These are phyloP conservation scores for Bombus cullumanus DNA, from an alignment of 1,140 invertebrate genomes.

Conservation along the genomic window DNA sequence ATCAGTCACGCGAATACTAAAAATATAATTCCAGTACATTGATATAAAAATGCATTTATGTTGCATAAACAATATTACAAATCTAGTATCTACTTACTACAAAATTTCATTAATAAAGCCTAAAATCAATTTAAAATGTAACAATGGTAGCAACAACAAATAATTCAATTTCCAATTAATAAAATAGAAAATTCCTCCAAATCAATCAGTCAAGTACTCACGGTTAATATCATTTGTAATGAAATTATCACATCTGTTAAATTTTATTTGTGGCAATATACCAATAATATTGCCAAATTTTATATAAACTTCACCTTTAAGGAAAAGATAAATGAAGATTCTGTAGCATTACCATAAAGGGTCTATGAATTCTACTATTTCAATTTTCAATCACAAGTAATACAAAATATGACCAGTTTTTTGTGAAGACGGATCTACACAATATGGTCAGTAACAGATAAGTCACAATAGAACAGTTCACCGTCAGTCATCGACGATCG, in stretches of 20 bases:
- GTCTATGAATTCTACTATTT: not conserved
- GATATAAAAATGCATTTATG: not conserved
- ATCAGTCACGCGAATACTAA: conserved; percentile 12
- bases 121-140: not conserved
- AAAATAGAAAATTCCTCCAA: not conserved
- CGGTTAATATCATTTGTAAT: not conserved
- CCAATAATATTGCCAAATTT: not conserved
- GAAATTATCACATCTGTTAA: conserved; percentile 2
- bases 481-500: not conserved
- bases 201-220: not conserved
- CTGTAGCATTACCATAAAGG: not conserved
- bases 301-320: too few species aligned
- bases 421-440: not conserved
- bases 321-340: not conserved
- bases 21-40: not conserved
- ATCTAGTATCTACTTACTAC: not conserved
- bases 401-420: not conserved
- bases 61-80: not conserved
- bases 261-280: not conserved
- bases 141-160: conserved; percentile 27
- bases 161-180: not conserved
- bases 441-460: not conserved
- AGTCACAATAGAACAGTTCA: not conserved
- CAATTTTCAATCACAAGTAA: not conserved
- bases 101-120: not conserved